These are phyloP conservation scores for Malachius bipustulatus DNA, from an alignment of 2,888 invertebrate species.

Conservation along the genomic window DNA sequence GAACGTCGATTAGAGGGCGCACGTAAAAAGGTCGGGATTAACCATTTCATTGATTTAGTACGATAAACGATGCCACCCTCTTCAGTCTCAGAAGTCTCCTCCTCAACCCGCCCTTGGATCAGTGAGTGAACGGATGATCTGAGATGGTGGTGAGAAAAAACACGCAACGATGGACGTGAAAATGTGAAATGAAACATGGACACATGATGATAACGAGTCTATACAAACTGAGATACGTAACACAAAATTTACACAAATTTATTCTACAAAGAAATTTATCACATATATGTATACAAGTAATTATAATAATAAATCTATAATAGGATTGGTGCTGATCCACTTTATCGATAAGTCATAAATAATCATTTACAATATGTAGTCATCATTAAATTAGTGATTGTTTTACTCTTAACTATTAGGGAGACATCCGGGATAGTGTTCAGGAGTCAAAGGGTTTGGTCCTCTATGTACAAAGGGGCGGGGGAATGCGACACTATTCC, in stretches of 20 bases:
- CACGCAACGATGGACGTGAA: constrained; percentile 20
- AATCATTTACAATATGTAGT: constrained; percentile 28
- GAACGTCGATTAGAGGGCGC: constrained; percentile 29
- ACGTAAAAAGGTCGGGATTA: constrained; percentile 20
- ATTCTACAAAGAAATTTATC: constrained; percentile 41
- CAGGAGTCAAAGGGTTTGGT: constrained; percentile 28
- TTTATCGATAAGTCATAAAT: constrained; percentile 30
- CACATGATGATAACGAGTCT: constrained; percentile 26
- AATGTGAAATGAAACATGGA: constrained; percentile 16
- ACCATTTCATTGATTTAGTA: constrained; percentile 25
- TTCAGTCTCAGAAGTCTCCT: constrained; percentile 37
- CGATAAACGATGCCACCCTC: constrained; percentile 31
- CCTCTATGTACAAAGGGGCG: constrained; percentile 34
- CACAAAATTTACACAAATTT: constrained; percentile 36
- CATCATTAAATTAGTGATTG: constrained; percentile 42
- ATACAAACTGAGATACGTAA: constrained; percentile 39
- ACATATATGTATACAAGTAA: constrained; percentile 35
- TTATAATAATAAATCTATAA: constrained; percentile 33
- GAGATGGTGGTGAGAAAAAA: constrained; percentile 12
- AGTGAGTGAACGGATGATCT: constrained; percentile 20
- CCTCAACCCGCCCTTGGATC: constrained; percentile 29
- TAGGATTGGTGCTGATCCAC: constrained; percentile 39
- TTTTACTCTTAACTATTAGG: constrained; percentile 39
- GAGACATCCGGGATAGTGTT: constrained; percentile 18
- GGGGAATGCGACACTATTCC: constrained; percentile 27